These are phyloP conservation scores for Podarcis muralis DNA, from an alignment of 2,113 vertebrate genomes.

Conservation along the genomic window DNA sequence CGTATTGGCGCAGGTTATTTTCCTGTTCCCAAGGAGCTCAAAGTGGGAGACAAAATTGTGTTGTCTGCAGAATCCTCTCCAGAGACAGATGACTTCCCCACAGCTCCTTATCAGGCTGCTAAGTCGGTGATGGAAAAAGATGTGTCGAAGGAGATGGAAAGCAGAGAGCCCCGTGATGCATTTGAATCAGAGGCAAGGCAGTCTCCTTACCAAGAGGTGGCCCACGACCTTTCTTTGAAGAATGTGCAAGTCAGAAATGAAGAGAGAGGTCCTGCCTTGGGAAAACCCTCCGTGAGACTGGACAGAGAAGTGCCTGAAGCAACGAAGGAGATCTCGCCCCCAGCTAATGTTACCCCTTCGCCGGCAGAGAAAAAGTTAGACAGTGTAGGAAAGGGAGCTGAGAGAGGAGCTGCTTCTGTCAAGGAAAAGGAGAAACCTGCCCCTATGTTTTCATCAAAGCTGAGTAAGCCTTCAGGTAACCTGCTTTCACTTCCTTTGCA, in stretches of 20 bases:
- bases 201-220: conserved; percentile 67
- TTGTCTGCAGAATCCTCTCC: conserved; percentile 71
- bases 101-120: conserved; percentile 63
- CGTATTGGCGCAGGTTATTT: conserved; percentile 55
- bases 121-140: conserved; percentile 54
- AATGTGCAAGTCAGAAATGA: conserved; percentile 62
- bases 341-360: conserved; percentile 64
- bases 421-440: conserved; percentile 72
- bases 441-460: conserved; percentile 78
- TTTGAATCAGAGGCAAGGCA: conserved; percentile 51
- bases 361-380: conserved; percentile 61
- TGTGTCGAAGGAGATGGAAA: conserved; percentile 42
- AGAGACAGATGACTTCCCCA: conserved; percentile 75
- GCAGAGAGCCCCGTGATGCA: background rate
- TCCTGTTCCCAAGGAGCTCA: conserved; percentile 66
- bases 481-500: conserved; percentile 63
- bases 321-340: conserved; percentile 42
- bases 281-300: conserved; percentile 65
- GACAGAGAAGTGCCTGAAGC: conserved; percentile 69
- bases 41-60: conserved; percentile 65
- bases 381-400: conserved; percentile 72
- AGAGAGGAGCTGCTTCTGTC: conserved; percentile 69
- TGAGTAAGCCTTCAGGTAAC: conserved; percentile 84
- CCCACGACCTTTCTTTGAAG: conserved; percentile 72
- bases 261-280: conserved; percentile 57